Evolutionary conservation across 2,888 invertebrate genomes (phyloP).

Genomic region (Euplexia lucipara): DNA sequence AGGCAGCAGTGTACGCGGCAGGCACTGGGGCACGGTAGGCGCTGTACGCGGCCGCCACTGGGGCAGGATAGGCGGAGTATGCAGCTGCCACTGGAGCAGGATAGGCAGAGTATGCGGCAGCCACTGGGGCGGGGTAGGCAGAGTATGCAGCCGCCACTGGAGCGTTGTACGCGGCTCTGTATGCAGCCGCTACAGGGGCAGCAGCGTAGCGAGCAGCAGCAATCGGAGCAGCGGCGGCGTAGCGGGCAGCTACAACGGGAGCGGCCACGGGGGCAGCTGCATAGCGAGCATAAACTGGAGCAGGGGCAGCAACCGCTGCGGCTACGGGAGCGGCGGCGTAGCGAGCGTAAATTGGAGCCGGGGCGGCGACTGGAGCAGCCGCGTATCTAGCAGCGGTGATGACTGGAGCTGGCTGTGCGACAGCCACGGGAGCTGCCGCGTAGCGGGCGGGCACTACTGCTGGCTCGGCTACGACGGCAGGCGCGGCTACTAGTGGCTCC

Average conservation of each 20-base stretch:
- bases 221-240: conserved; percentile 56
- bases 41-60: conserved; percentile 58
- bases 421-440: conserved; percentile 69
- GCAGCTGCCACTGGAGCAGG: conserved; percentile 57
- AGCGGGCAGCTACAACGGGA: conserved; percentile 61
- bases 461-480: conserved; percentile 59
- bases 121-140: conserved; percentile 58
- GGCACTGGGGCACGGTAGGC: conserved; percentile 65
- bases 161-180: conserved; percentile 3
- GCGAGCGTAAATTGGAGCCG: conserved; percentile 54
- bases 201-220: conserved; percentile 62
- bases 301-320: conserved; percentile 80
- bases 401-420: conserved; percentile 56
- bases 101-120: conserved; percentile 63
- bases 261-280: conserved; percentile 72
- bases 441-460: conserved; percentile 82
- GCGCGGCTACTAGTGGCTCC: conserved; percentile 79
- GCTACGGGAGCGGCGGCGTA: conserved; percentile 92
- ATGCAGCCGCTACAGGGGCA: conserved; percentile 18
- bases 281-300: conserved; percentile 74
- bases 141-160: conserved; percentile 60
- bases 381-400: conserved; percentile 65
- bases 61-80: conserved; percentile 55
- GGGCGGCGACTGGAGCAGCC: conserved; percentile 58
- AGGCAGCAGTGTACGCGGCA: conserved; percentile 57